phyloP scores from a whole-genome alignment of 2,888 invertebrate species.

The Andrena chrysosceles region DNA sequence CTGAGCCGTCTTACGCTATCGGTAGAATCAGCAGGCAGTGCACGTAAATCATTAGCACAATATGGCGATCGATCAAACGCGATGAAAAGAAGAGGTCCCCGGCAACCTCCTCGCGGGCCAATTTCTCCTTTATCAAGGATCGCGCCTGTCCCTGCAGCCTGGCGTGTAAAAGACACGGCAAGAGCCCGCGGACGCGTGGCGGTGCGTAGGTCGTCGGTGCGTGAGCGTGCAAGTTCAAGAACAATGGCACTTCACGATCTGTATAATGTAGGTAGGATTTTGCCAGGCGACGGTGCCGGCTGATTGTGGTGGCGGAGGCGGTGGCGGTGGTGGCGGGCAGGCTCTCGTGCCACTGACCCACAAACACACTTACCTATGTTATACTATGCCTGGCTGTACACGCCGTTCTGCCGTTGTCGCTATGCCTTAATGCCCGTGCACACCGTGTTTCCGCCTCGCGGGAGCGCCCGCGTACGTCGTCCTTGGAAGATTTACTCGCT shows the following conservation, averaged over 20 bases:
- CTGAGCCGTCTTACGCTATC: no score
- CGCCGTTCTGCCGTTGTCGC: constrained; percentile 60
- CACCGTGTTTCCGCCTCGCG: constrained; percentile 43
- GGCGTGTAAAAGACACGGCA: constrained; percentile 20
- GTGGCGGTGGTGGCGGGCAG: constrained; percentile 66
- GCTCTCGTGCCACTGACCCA: constrained; percentile 83
- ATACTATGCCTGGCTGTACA: constrained; percentile 77
- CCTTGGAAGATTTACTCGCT: constrained; percentile 59
- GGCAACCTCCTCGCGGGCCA: constrained; percentile 17
- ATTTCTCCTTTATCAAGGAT: constrained; percentile 53
- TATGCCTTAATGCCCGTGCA: constrained; percentile 71
- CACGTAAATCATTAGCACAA: constrained; percentile 36
- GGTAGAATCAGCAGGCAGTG: background rate
- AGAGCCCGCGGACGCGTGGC: constrained; percentile 25
- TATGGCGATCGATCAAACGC: constrained; percentile 37
- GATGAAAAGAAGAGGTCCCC: constrained; percentile 18
- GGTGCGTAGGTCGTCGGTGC: constrained; percentile 69
- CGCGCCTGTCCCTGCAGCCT: constrained; percentile 22
- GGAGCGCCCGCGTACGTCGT: constrained; percentile 42
- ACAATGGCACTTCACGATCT: constrained; percentile 82
- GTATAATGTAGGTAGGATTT: constrained; percentile 80
- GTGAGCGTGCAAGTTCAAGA: constrained; percentile 82
- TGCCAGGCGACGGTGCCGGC: constrained; percentile 68
- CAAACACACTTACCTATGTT: constrained; percentile 84
- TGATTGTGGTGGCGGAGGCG: constrained; percentile 66